A percentile compares a stretch with the other conserved stretches of the same genome.
Evolutionary conservation across 2,113 vertebrate species (phyloP).

Genomic region (Muntiacus reevesi): DNA sequence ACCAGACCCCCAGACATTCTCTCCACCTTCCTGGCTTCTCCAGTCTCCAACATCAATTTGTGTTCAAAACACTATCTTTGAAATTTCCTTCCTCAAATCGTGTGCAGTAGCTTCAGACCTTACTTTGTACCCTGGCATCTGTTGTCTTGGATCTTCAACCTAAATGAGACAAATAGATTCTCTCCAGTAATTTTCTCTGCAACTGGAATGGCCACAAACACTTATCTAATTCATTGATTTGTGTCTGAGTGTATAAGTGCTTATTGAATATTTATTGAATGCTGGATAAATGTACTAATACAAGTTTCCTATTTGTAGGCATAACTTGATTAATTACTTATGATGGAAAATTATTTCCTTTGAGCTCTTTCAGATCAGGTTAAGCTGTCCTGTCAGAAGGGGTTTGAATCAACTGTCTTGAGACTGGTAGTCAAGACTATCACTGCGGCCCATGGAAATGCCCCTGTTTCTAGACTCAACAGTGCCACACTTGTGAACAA

Average conservation of each 20-base stretch:
- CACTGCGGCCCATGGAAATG: accelerated
- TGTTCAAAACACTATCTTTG: background rate
- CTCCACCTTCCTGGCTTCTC: background rate
- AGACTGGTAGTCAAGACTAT: background rate
- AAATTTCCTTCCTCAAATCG: background rate
- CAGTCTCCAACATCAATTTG: background rate
- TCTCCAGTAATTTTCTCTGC: background rate
- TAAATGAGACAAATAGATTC: background rate
- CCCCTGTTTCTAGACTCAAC: background rate
- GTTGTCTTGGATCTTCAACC: background rate
- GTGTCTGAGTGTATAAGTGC: background rate
- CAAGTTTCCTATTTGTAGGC: background rate
- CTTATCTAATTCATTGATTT: background rate
- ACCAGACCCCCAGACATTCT: background rate
- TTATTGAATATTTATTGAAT: constrained; percentile 3
- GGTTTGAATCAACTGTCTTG: background rate
- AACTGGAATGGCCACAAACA: background rate
- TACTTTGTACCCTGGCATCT: background rate
- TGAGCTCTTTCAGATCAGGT: background rate
- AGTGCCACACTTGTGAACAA: background rate
- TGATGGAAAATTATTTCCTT: background rate
- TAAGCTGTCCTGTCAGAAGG: background rate
- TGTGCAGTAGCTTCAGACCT: background rate
- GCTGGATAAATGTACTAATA: background rate
- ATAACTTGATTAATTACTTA: background rate